Base-by-base conservation (phyloP, 2,888 invertebrate species). In the Ichneumoninae sp. region DNA sequence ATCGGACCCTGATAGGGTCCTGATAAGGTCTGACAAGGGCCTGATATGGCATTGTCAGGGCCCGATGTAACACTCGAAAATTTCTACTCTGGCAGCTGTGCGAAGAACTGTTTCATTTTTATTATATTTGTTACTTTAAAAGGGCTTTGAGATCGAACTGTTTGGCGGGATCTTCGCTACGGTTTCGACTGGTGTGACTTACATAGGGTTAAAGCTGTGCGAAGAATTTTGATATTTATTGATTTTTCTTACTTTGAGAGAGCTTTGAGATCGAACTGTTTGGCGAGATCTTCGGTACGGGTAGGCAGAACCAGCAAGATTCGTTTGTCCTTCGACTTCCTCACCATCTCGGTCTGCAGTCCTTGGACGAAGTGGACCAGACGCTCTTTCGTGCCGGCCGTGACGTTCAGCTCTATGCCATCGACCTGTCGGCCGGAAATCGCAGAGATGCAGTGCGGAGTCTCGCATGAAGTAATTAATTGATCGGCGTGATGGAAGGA, bases 221-320 rank as follows among this genome's bases (percentile, higher is more conserved):
- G 13, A 26, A 22, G 30, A 60, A 26, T 57, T 81, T 7, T 44
- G 4, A 30, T 30, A 30, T 30, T 30, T 22, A n/a, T 47, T 81
- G 52, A 47, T 36, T 66, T 44, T 87, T 16, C 93, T 92, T 91
- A 94, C 94, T 96, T 96, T 86, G 95, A 94, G 86, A 97, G 92
- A 26, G 94, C 94, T 89, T 96, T 96, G 87, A 97, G 93, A 91
- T 97, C 96, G 91, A 96, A 97, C 88, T 96, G 96, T 94, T 96
- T 97, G 8, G 96, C 96, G 83, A 97, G 92, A 13, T 95, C 94
- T 88, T 96, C 96, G 0, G 96, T 94, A 89, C 95, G 95, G 0
- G 96, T 94, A 0, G 96, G 96, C n/a, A 97, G 93, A 87, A 95
- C 95, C 33, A 96, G 90, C 0, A 95, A 94, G 0, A 96, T 95